Conservation (phyloP, 2,888 invertebrate genomes). For the Heliconius ethilla region DNA sequence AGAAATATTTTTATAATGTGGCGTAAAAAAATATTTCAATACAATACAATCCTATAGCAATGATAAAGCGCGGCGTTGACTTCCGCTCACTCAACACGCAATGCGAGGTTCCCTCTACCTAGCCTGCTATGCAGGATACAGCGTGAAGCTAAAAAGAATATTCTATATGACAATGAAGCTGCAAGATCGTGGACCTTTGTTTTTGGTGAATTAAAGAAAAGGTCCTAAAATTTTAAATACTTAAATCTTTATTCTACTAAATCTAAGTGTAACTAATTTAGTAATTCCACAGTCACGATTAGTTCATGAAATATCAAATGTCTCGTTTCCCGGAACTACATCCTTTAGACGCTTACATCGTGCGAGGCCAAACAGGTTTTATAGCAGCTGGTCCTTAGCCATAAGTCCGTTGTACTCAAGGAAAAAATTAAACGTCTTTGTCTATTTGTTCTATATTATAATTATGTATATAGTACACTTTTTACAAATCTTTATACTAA, state of each 20-base stretch:
- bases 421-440: not conserved
- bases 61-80: no score
- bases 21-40: not conserved
- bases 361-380: conserved; percentile 19
- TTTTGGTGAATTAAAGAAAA: not conserved
- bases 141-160: no score
- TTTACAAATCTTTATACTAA: no score
- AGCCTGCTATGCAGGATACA: no score
- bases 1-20: not conserved
- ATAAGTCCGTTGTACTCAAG: conserved; percentile 12
- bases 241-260: not conserved
- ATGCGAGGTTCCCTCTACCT: no score
- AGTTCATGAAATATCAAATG: conserved; percentile 19
- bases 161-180: not conserved
- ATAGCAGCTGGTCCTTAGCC: conserved; percentile 16
- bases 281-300: not conserved
- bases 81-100: no score
- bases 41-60: not conserved
- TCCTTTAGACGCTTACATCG: conserved; percentile 17
- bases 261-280: not conserved
- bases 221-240: not conserved
- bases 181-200: not conserved
- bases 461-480: not conserved
- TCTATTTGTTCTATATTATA: not conserved
- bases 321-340: conserved; percentile 24